These are phyloP conservation scores for Chrysaora quinquecirrha DNA, from an alignment of 30 jellyfish, hydroid and myxozoan species.

Conservation along the genomic window DNA sequence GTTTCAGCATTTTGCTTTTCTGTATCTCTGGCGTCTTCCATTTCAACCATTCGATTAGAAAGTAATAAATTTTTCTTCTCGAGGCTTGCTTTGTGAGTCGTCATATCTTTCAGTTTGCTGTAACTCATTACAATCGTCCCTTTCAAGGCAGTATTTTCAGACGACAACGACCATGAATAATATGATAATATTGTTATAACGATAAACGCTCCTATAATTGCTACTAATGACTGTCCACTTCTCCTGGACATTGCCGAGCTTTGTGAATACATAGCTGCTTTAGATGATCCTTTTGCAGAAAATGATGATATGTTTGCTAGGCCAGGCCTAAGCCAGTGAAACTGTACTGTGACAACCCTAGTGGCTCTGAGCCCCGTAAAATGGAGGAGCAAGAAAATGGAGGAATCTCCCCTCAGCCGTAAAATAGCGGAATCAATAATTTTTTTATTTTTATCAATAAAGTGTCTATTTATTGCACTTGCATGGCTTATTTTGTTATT, in stretches of 20 bases:
- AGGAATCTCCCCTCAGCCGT: too few species aligned
- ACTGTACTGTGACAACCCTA: too few species aligned
- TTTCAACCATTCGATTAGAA: slow-evolving; percentile 73
- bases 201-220: slow-evolving; percentile 52
- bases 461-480: too few species aligned
- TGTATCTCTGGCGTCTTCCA: slow-evolving; percentile 69
- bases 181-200: slow-evolving; percentile 32
- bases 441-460: too few species aligned
- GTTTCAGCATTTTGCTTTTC: slow-evolving; percentile 68
- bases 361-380: too few species aligned
- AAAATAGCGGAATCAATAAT: too few species aligned
- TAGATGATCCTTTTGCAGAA: too few species aligned
- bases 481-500: too few species aligned
- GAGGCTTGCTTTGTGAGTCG: slow-evolving; percentile 33
- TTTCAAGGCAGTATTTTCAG: slow-evolving; percentile 52
- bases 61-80: slow-evolving; percentile 67
- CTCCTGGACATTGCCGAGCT: slow-evolving; percentile 41
- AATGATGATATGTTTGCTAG: too few species aligned
- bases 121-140: slow-evolving; percentile 51
- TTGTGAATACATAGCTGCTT: too few species aligned
- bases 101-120: slow-evolving; percentile 56
- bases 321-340: too few species aligned
- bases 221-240: slow-evolving; percentile 33
- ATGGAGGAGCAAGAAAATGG: too few species aligned
- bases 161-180: slow-evolving; percentile 63